phyloP scores from a whole-genome alignment of 2,113 vertebrate species.

The Papio anubis region DNA sequence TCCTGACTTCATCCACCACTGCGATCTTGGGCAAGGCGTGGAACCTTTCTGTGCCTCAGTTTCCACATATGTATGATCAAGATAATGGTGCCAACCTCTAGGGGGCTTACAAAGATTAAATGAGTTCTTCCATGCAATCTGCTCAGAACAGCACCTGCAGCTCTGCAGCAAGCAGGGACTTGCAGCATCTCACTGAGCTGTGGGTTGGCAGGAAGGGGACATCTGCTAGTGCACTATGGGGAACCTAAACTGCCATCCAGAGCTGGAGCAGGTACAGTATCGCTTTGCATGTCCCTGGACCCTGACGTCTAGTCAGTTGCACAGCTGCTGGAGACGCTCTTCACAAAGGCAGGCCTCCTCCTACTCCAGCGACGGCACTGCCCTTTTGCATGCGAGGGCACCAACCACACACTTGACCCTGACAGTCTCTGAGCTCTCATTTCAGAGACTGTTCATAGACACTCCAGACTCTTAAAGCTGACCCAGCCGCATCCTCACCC shows the following conservation, averaged over 20 bases:
- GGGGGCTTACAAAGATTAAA: background rate
- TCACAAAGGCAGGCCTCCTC: background rate
- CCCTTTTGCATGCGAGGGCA: background rate
- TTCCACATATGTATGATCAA: background rate
- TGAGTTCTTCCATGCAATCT: rapidly evolving
- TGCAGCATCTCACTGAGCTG: rapidly evolving
- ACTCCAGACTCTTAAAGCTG: background rate
- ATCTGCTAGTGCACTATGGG: rapidly evolving
- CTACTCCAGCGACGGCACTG: background rate
- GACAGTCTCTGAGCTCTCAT: background rate
- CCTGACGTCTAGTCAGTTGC: background rate
- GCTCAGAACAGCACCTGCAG: background rate
- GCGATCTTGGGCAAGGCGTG: background rate
- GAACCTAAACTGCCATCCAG: background rate
- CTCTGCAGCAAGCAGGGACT: rapidly evolving
- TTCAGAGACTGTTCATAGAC: background rate
- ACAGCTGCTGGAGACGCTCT: background rate
- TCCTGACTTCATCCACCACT: background rate
- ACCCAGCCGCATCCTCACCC: background rate
- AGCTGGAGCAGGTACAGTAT: background rate
- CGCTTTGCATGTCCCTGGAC: background rate
- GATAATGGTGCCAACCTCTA: background rate
- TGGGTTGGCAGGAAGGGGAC: background rate
- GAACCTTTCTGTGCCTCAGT: background rate
- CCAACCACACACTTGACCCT: background rate